Evolutionary conservation across 1,140 invertebrate species (phyloP).

Genomic region (Euwallacea fornicatus): DNA sequence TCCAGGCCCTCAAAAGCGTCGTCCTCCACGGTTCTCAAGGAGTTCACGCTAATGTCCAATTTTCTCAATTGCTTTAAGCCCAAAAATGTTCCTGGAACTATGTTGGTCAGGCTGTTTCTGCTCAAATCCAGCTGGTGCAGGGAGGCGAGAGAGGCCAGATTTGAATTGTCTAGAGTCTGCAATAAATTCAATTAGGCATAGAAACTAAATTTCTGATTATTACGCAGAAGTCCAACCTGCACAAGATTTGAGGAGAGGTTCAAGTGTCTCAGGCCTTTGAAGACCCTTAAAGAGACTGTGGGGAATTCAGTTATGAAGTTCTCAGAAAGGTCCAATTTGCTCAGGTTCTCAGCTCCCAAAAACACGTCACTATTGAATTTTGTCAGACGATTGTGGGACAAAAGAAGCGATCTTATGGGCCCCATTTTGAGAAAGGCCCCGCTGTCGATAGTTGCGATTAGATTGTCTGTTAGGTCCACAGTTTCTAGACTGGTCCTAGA

Average conservation of each 20-base stretch:
- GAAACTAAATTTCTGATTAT: too few relatives aligned
- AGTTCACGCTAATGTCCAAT: slow-evolving; percentile 83
- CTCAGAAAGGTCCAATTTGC: slow-evolving; percentile 78
- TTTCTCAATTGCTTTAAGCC: slow-evolving; percentile 69
- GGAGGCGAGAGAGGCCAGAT: slow-evolving; percentile 64
- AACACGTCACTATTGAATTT: slow-evolving; percentile 82
- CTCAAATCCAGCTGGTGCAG: slow-evolving; percentile 80
- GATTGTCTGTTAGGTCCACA: slow-evolving; percentile 77
- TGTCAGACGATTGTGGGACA: slow-evolving; percentile 73
- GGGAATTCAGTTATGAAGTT: slow-evolving; percentile 85
- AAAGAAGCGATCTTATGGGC: slow-evolving; percentile 67
- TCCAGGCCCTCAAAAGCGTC: slow-evolving; percentile 80
- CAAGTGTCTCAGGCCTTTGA: slow-evolving; percentile 68
- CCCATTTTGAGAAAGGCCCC: slow-evolving; percentile 69
- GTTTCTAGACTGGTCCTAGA: slow-evolving; percentile 67
- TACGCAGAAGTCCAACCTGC: slow-evolving; percentile 56
- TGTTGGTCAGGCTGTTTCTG: slow-evolving; percentile 78
- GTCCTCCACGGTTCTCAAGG: slow-evolving; percentile 82
- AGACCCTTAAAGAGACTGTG: slow-evolving; percentile 69
- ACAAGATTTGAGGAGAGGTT: slow-evolving; percentile 84
- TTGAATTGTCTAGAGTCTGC: slow-evolving; percentile 68
- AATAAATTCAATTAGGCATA: slow-evolving; percentile 31
- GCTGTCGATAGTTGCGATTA: slow-evolving; percentile 72
- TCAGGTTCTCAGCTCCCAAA: slow-evolving; percentile 71
- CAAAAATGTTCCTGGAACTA: slow-evolving; percentile 78